Base-by-base conservation (phyloP, 2,113 vertebrate species). In the Porphyrio hochstetteri region DNA sequence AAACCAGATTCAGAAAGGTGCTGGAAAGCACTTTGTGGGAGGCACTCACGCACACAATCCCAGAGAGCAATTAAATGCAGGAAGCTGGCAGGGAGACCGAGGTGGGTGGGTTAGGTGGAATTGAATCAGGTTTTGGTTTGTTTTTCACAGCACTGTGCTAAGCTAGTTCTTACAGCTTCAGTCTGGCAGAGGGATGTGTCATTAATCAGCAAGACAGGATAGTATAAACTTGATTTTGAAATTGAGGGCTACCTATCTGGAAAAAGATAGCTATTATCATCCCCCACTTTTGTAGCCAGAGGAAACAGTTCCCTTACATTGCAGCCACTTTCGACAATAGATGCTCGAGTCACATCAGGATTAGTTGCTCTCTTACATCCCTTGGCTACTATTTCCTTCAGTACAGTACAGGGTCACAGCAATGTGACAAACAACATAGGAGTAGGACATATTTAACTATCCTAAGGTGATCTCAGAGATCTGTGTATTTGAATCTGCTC, bases 241-340 rank as follows among this genome's bases (percentile, higher is more conserved):
- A 27, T 0, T 8, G 40, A 53, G 72, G 38, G 69, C 78, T 90
- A 44, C 64, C 60, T 61, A 2, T 35, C 74, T 87, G 74, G 33
- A 61, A 7, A 74, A n/a, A 48, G 38, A 38, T 0, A 13, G 38
- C 24, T 42, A 7, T 35, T 35, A 4, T 4, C 90, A 60, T 50
- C 81, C 72, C 68, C 64, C 27, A 2, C 55, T 56, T 52, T 3
- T 24, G 60, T 11, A 61, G 69, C 59, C 67, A 76, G 80, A 70
- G 80, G 46, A 68, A 35, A 42, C 2, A 0, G 24, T 48, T 55
- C 67, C 56, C 40, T 29, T n/a, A n/a, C 5, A 0, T 0, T 23
- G 35, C 59, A 83, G 77, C 35, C 57, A 7, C 69, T 7, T 25
- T 59, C 44, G 78, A 25, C 87, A 67, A 21, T 4, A 65, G 44